Base-by-base conservation (phyloP, 2,797 vertebrate genomes). In the Xyrichtys novacula region DNA sequence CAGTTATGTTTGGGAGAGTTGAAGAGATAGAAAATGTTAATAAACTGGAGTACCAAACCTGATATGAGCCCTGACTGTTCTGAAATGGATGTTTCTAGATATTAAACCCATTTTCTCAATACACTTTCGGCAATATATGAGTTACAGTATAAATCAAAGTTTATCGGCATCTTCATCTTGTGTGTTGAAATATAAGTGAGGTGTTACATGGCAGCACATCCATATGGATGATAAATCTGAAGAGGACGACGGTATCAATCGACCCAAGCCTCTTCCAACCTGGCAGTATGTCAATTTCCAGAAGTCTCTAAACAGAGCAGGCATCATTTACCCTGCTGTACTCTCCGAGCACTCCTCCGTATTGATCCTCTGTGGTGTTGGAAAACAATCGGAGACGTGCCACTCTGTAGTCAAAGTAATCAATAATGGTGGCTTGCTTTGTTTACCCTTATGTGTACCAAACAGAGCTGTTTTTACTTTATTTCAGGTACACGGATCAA, bases 261-360 rank as follows among this genome's bases (percentile, higher is more conserved):
- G 86, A 91, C 73, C 36, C 36, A 5, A 17, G 57, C 62, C 66
- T 84, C 76, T 65, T 83, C 79, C 73, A 42, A 69, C 71, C 72
- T 80, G 88, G 83, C 90, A 86, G 86, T 40, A 80, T 78, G 87
- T 92, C 90, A 90, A 90, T 91, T 85, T 78, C 31, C 26, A 31
- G 6, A 8, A 79, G 86, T 85, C 84, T 90, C 77, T 81, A 77
- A 88, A 87, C 66, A 78, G 81, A 87, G 83, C 81, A 88, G 75
- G 86, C 89, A 88, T 91, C 85, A 86, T 91, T 89, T 89, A 89
- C 72, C 76, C 61, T 47, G 60, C 78, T 65, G 69, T 40, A 60
- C 62, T 79, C 76, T 54, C 49, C 26, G 4, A 76, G 61, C 75
- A 19, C 72, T 88, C 83, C 66, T 78, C 65, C 25, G 1, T 84